Conservation (phyloP, 2,888 invertebrate species). For the Rhagonycha lutea region DNA sequence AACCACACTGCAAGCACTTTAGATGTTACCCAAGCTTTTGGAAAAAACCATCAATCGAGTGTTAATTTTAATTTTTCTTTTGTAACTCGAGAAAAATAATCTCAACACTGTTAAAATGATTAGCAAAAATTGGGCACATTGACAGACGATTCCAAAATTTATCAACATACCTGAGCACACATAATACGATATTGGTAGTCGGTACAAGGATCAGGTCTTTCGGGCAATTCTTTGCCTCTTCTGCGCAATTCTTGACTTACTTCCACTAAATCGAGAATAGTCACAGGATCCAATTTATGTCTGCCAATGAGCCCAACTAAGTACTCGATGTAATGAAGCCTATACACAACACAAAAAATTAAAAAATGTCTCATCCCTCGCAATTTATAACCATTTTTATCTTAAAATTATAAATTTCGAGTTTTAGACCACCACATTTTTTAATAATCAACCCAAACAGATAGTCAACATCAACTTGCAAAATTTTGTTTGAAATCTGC, state of each 20-base stretch:
- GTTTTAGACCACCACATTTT: neutral
- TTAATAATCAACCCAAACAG: neutral
- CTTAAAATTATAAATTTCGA: neutral
- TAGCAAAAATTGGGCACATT: slow-evolving; percentile 43
- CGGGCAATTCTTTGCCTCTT: slow-evolving; percentile 82
- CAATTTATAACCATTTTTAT: neutral
- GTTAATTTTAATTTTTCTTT: neutral
- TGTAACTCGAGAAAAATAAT: neutral
- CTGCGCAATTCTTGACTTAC: slow-evolving; percentile 85
- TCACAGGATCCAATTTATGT: slow-evolving; percentile 84
- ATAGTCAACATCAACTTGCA: neutral
- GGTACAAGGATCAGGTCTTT: slow-evolving; percentile 79
- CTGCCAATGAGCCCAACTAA: slow-evolving; percentile 85
- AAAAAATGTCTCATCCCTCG: neutral
- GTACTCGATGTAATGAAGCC: slow-evolving; percentile 95
- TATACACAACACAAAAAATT: slow-evolving; percentile 58
- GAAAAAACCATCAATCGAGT: neutral
- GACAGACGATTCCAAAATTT: slow-evolving; percentile 38
- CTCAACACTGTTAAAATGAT: neutral
- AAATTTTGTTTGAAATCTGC: neutral
- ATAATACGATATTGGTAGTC: slow-evolving; percentile 83
- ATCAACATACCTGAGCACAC: slow-evolving; percentile 77
- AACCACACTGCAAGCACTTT: neutral
- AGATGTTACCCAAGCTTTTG: neutral
- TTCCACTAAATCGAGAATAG: slow-evolving; percentile 85